Conservation (phyloP, 2,113 vertebrate species). For the Stercorarius parasiticus region DNA sequence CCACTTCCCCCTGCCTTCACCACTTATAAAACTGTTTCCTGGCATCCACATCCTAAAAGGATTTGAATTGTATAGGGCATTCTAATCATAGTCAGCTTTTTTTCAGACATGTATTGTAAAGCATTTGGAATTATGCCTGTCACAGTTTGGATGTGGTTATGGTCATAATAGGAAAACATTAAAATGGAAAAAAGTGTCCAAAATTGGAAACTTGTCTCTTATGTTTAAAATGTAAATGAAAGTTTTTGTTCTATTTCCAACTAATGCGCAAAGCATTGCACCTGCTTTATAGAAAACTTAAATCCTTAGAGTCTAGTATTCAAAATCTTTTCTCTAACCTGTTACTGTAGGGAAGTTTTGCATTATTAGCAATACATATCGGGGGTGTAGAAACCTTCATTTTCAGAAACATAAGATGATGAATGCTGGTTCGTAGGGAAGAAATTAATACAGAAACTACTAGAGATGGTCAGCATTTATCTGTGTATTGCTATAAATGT, state of each 20-base stretch:
- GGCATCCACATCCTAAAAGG: neutral
- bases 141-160: neutral
- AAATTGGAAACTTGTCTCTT: neutral
- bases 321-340: neutral
- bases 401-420: neutral
- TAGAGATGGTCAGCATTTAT: neutral
- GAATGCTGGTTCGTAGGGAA: neutral
- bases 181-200: neutral
- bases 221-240: neutral
- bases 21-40: neutral
- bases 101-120: neutral
- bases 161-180: neutral
- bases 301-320: neutral
- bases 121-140: neutral
- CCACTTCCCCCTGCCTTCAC: fast-evolving
- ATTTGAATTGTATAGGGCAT: neutral
- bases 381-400: neutral
- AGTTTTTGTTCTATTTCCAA: neutral
- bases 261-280: neutral
- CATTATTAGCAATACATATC: neutral
- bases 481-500: neutral
- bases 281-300: neutral
- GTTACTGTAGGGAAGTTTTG: neutral
- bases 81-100: neutral
- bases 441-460: neutral